phyloP scores from a whole-genome alignment of 2,113 vertebrate genomes.

The Esox niger region DNA sequence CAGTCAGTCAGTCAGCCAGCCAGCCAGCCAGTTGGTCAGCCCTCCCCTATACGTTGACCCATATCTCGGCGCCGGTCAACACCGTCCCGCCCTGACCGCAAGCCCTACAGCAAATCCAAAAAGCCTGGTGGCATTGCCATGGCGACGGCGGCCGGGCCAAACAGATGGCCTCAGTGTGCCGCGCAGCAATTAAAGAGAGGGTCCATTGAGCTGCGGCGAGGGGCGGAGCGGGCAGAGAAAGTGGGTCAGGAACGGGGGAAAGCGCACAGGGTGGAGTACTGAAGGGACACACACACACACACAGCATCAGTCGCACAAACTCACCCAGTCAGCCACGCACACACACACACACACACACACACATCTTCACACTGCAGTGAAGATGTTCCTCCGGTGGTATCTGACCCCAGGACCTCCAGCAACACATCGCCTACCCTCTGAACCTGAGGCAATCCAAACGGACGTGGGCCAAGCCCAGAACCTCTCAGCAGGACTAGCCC shows the following conservation, averaged over 20 bases:
- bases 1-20: no score
- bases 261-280: constrained; percentile 26
- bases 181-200: constrained; percentile 76
- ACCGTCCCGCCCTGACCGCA: constrained; percentile 6
- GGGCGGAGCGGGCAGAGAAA: constrained; percentile 39
- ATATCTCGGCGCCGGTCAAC: constrained; percentile 64
- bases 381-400: constrained; percentile 21
- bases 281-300: background rate
- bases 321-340: constrained; percentile 4
- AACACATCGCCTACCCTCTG: background rate
- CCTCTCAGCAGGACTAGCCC: no score
- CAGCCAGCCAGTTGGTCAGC: constrained; percentile 15
- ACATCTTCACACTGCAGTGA: constrained; percentile 40
- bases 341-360: constrained; percentile 13
- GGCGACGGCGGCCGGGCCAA: constrained; percentile 70
- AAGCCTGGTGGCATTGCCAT: constrained; percentile 78
- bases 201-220: constrained; percentile 48
- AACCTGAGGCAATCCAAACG: no score
- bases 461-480: no score
- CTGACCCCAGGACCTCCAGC: constrained; percentile 22
- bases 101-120: constrained; percentile 66
- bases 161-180: constrained; percentile 78
- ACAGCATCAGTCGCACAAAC: background rate
- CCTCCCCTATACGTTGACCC: constrained; percentile 67
- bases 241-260: constrained; percentile 58